Percentiles rank a stretch among this genome's conserved stretches.
phyloP scores from a whole-genome alignment of 2,113 vertebrate genomes.

The Motacilla tschutschensis region DNA sequence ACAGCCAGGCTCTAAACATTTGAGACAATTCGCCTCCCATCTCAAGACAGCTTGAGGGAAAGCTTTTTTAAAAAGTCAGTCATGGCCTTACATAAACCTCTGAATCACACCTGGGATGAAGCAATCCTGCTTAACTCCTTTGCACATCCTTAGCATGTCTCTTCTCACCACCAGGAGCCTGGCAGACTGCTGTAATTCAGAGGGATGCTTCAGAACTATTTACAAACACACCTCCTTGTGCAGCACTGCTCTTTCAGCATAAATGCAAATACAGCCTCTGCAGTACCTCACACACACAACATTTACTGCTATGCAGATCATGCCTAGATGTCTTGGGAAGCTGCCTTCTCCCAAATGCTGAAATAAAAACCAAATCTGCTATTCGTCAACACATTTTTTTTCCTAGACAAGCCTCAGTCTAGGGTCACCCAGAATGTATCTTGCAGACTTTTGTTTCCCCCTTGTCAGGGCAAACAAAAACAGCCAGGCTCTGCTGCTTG shows the following conservation, averaged over 20 bases:
- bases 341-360: neutral
- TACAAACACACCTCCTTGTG: slow-evolving; percentile 16
- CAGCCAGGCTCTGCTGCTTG: neutral
- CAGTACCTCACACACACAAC: neutral
- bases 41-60: neutral
- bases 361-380: neutral
- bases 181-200: slow-evolving; percentile 6
- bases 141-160: slow-evolving; percentile 17
- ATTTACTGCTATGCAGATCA: neutral
- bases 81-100: neutral
- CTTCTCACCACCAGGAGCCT: neutral
- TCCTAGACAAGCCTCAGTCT: neutral
- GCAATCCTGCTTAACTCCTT: neutral
- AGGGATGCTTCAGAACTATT: slow-evolving; percentile 1
- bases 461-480: neutral
- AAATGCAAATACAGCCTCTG: slow-evolving; percentile 43
- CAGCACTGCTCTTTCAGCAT: slow-evolving; percentile 13
- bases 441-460: neutral
- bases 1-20: neutral
- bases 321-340: neutral
- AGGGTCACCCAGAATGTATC: neutral
- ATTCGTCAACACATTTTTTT: neutral
- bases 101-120: slow-evolving; percentile 17
- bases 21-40: neutral
- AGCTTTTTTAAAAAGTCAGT: neutral